A percentile compares a stretch with the other conserved stretches of the same genome.
These are phyloP conservation scores for Clarias gariepinus DNA, from an alignment of 2,113 vertebrate genomes.

Conservation along the genomic window DNA sequence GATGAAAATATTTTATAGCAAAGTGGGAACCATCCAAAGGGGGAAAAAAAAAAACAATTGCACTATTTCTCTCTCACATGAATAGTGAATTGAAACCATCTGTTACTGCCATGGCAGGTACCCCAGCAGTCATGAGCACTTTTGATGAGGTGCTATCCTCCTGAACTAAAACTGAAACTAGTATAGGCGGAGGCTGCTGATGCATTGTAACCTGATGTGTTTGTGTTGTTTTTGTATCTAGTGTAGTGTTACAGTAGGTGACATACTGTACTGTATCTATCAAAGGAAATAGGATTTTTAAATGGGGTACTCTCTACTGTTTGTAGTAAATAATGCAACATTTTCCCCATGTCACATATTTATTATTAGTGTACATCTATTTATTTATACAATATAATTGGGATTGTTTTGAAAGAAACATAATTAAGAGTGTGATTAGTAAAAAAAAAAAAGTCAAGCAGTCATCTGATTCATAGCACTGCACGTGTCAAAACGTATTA, in stretches of 20 bases:
- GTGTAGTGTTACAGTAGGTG: background rate
- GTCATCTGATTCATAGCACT: background rate
- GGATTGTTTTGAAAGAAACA: background rate
- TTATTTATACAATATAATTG: background rate
- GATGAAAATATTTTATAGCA: too few species aligned
- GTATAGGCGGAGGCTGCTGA: too few species aligned
- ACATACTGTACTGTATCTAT: background rate
- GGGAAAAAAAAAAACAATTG: too few species aligned
- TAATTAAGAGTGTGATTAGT: background rate
- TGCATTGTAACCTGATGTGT: too few species aligned
- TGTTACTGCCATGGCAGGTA: too few species aligned
- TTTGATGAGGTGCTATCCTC: too few species aligned
- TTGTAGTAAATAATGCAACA: background rate
- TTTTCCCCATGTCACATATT: background rate
- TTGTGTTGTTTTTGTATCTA: background rate
- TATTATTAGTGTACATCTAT: constrained; percentile 7
- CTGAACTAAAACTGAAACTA: too few species aligned
- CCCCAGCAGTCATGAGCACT: too few species aligned
- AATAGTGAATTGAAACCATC: too few species aligned
- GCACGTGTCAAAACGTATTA: background rate
- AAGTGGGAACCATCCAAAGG: too few species aligned
- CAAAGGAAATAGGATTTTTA: background rate
- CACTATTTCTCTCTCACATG: too few species aligned
- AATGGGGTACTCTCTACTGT: background rate
- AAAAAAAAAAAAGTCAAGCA: background rate